Evolutionary conservation across 2,113 vertebrate genomes (phyloP).

Genomic region (Suricata suricatta): DNA sequence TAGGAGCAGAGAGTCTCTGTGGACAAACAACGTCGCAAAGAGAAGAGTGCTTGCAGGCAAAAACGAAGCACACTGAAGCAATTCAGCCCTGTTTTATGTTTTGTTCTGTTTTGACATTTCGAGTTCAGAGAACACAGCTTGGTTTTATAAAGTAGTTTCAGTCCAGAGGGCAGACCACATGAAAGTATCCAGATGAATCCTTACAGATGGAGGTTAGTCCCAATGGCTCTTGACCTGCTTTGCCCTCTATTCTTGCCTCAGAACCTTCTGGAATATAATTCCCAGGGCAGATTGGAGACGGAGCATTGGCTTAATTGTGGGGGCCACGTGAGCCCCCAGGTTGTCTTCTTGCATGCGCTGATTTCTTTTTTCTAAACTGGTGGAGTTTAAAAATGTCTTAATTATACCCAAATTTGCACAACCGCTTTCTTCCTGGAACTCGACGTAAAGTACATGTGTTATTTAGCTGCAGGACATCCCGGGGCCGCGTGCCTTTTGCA

Average conservation of each 20-base stretch:
- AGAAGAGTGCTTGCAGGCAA: background rate
- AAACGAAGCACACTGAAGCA: rapidly evolving
- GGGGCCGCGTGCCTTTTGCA: rapidly evolving
- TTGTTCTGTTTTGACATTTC: constrained; percentile 50
- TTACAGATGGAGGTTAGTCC: background rate
- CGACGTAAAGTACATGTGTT: rapidly evolving
- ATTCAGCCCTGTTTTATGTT: background rate
- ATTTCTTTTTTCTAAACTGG: background rate
- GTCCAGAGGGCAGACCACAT: background rate
- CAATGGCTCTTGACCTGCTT: background rate
- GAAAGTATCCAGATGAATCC: constrained; percentile 13
- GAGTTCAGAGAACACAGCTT: constrained; percentile 15
- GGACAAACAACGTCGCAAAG: rapidly evolving
- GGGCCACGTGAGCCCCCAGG: background rate
- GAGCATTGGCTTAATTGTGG: background rate
- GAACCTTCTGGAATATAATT: constrained; percentile 35
- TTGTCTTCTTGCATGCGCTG: background rate
- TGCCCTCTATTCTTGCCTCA: background rate
- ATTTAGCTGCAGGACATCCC: background rate
- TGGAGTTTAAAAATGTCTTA: background rate
- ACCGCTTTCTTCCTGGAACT: background rate
- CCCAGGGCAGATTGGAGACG: background rate
- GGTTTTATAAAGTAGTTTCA: constrained; percentile 34
- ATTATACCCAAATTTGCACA: background rate
- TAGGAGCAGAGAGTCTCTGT: background rate